Base-by-base conservation (phyloP, 2,888 invertebrate species). In the Pseudococcus viburni region DNA sequence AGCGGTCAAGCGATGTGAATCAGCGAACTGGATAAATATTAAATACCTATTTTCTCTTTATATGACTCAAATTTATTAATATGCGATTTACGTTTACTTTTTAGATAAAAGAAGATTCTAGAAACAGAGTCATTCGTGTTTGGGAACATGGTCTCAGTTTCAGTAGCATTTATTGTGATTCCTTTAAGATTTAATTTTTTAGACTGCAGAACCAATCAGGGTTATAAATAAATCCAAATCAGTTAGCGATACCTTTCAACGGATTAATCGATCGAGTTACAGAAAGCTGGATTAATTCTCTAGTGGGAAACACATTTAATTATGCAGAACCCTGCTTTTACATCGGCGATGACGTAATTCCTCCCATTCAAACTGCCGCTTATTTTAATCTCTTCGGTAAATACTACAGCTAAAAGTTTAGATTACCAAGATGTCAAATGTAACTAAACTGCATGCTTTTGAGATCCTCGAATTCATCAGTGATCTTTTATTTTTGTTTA, bases 211-310 rank as follows among this genome's bases (percentile, higher is more conserved):
- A 19, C 64, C 2, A 64, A 11, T 11, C 64, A 15, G 11, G 4
- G 64, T 73, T 73, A 33, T 73, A 73, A 73, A 73, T 73, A 17
- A 64, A 33, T 73, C 26, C 9, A 33, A 73, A 73, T 73, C 73
- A 64, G 73, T 17, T 17, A 17, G 15, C 15, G 73, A 73, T 26
- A 73, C 73, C 73, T 73, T 73, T 73, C 33, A 73, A 39, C 15
- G 73, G 64, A 64, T 64, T 64, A 73, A 73, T 73, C 73, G 73
- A 73, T 73, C 73, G 17, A 17, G 33, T 26, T 73, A 73, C 0
- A 73, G 59, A 73, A 73, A 73, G 73, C 39, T 17, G 73, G 33
- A 73, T 73, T 73, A 73, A 73, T 73, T 73, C 73, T 73, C 73
- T 33, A 0, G 73, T 33, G 33, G 73, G 17, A 73, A 73, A 73